Evolutionary conservation across 2,797 vertebrate genomes (phyloP).

Genomic region (Gallirallus australis): DNA sequence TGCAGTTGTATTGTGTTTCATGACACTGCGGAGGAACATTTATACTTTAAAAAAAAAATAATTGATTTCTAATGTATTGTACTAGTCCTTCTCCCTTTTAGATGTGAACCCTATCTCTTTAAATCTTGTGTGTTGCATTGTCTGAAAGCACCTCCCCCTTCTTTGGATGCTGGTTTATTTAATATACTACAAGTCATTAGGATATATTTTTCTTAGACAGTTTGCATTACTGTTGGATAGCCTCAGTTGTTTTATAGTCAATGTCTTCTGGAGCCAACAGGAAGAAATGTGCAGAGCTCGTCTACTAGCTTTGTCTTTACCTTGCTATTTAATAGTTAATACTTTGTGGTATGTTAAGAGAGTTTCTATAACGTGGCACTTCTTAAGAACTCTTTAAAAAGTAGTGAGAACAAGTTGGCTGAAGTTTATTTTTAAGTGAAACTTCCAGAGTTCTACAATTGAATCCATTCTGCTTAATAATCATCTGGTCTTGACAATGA

Average conservation of each 20-base stretch:
- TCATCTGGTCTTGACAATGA: constrained; percentile 58
- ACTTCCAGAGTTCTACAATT: constrained; percentile 32
- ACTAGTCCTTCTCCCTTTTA: background rate
- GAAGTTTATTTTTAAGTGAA: constrained; percentile 50
- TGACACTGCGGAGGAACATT: background rate
- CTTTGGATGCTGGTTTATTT: background rate
- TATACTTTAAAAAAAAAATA: background rate
- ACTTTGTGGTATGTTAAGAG: constrained; percentile 29
- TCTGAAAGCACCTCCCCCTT: constrained; percentile 4
- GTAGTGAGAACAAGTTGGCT: constrained; percentile 45
- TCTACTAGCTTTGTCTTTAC: constrained; percentile 41
- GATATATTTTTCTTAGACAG: background rate
- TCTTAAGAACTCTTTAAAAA: constrained; percentile 59
- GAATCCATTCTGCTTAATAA: constrained; percentile 51
- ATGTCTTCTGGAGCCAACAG: constrained; percentile 33
- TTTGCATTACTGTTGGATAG: constrained; percentile 39
- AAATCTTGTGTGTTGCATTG: background rate
- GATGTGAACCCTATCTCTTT: constrained; percentile 10
- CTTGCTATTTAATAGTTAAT: constrained; percentile 61
- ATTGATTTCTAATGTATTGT: background rate
- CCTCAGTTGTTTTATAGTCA: constrained; percentile 23
- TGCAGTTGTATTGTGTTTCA: constrained; percentile 8
- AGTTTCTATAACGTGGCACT: constrained; percentile 61
- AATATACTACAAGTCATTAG: constrained; percentile 15
- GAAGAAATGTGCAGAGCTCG: background rate